Percentiles rank a stretch among this genome's conserved stretches.
Evolutionary conservation across 2,888 invertebrate genomes (phyloP).

Genomic region (Drosophila rellima): DNA sequence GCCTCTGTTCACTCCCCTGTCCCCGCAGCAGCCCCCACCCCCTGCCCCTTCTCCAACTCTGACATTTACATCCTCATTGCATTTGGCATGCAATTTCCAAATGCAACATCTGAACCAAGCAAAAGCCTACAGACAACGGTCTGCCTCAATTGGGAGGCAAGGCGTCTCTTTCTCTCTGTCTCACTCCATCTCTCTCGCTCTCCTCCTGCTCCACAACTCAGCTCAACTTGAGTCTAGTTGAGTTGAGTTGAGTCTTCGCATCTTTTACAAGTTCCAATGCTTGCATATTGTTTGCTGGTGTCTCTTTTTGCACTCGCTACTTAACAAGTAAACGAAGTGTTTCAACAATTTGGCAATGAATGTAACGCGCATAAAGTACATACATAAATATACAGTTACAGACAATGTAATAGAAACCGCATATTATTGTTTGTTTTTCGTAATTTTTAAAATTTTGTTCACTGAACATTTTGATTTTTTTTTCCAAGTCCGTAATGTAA

Average conservation of each 20-base stretch:
- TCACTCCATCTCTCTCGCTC: background rate
- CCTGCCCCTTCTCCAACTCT: background rate
- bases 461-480: no score
- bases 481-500: no score
- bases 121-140: conserved; percentile 44
- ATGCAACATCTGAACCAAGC: conserved; percentile 58
- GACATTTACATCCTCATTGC: conserved; percentile 48
- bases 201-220: background rate
- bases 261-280: conserved; percentile 34
- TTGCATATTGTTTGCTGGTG: conserved; percentile 38
- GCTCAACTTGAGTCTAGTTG: background rate
- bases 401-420: no score
- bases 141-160: conserved; percentile 11
- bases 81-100: conserved; percentile 76
- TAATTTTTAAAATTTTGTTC: no score
- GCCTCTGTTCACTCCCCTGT: background rate
- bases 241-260: conserved; percentile 18
- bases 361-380: background rate
- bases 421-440: no score
- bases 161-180: background rate
- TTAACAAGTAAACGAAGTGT: background rate
- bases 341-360: background rate
- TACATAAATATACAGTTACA: no score
- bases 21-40: no score
- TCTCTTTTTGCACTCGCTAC: conserved; percentile 17